Evolutionary conservation across 2,113 vertebrate species (phyloP).

Genomic region (Neolamprologus brichardi): DNA sequence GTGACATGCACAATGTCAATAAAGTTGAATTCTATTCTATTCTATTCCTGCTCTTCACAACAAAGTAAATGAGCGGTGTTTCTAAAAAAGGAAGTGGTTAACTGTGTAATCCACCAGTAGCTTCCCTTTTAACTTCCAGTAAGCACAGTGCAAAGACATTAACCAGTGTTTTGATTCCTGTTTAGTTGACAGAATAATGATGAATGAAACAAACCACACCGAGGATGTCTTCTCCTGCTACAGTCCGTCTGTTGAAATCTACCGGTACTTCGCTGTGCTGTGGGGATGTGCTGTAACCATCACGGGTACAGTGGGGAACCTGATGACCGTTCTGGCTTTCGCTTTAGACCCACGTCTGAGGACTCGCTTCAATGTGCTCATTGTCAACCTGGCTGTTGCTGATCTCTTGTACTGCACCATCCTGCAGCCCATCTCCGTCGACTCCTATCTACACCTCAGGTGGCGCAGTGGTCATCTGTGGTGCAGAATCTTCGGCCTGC

Average conservation of each 20-base stretch:
- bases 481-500: conserved; percentile 77
- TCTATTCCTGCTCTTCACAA: not conserved
- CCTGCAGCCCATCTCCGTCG: conserved; percentile 80
- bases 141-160: not conserved
- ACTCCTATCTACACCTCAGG: conserved; percentile 80
- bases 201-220: conserved; percentile 50
- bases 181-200: conserved; percentile 36
- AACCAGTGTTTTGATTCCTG: not conserved
- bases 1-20: not conserved
- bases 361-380: conserved; percentile 83
- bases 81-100: not conserved
- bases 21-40: not conserved
- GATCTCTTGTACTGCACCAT: conserved; percentile 82
- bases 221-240: conserved; percentile 76
- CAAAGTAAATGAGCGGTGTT: not conserved
- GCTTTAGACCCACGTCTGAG: conserved; percentile 67
- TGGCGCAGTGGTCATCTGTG: conserved; percentile 76
- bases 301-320: conserved; percentile 77
- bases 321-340: conserved; percentile 82
- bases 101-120: not conserved
- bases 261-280: conserved; percentile 77
- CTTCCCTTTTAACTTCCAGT: not conserved
- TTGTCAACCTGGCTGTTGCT: conserved; percentile 79
- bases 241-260: conserved; percentile 71
- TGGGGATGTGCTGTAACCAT: conserved; percentile 76